A percentile compares a stretch with the other conserved stretches of the same genome.
Evolutionary conservation across 2,888 invertebrate species (phyloP).

Genomic region (Ophraella communa): DNA sequence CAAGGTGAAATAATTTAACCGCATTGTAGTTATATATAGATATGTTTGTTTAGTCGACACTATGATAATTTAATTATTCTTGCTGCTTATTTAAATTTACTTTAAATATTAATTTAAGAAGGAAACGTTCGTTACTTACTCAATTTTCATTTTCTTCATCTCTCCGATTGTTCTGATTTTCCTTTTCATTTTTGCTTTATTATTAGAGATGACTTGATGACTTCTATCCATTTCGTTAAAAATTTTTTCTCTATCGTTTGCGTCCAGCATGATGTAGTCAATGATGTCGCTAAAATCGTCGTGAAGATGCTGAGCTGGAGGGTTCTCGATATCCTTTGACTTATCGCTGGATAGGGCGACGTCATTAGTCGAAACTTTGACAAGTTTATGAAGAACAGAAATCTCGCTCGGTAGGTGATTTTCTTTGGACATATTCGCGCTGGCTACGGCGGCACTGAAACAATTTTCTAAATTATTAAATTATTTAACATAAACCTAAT

Average conservation of each 20-base stretch:
- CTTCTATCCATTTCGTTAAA: constrained; percentile 62
- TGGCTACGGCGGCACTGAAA: constrained; percentile 49
- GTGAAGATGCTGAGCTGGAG: constrained; percentile 58
- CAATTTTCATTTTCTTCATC: constrained; percentile 64
- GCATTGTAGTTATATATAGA: constrained; percentile 23
- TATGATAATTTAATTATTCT: constrained; percentile 31
- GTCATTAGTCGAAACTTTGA: constrained; percentile 25
- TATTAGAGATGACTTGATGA: constrained; percentile 59
- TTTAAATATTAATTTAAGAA: too few relatives aligned
- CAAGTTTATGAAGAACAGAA: constrained; percentile 30
- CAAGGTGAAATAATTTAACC: constrained; percentile 25
- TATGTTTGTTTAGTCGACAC: constrained; percentile 26
- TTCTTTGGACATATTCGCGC: constrained; percentile 57
- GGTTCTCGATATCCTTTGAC: constrained; percentile 33
- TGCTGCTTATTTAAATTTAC: too few relatives aligned
- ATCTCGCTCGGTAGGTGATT: constrained; percentile 51
- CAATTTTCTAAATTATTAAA: too few relatives aligned
- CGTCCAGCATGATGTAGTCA: constrained; percentile 62
- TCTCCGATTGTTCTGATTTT: constrained; percentile 68
- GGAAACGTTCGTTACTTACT: constrained; percentile 60
- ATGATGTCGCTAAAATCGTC: constrained; percentile 71
- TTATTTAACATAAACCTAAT: too few relatives aligned
- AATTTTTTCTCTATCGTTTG: constrained; percentile 62
- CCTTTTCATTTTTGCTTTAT: constrained; percentile 61
- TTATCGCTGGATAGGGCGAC: constrained; percentile 24